Base-by-base conservation (phyloP, 2,113 vertebrate genomes). In the Tapirus terrestris region DNA sequence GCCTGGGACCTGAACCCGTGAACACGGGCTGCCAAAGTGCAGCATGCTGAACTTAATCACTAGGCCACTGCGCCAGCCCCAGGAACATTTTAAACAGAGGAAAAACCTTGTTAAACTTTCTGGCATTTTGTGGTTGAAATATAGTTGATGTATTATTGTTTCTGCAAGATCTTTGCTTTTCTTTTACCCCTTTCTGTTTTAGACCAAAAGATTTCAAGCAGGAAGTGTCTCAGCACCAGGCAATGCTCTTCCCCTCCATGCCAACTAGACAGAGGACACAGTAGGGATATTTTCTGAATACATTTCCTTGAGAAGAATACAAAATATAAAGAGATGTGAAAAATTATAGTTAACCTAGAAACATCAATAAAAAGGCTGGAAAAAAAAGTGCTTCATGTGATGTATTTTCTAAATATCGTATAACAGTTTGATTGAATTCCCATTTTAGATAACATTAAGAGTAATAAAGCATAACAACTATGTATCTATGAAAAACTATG, bases 381-480 rank as follows among this genome's bases (percentile, higher is more conserved):
- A 76, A 33, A 72, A 48, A 60, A 76, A 73, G 4, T 39, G 0
- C 23, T 18, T 11, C 39, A 33, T 53, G 48, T n/a, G 17, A 13
- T 80, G 3, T 51, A 51, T 85, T 85, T 95, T 73, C 51, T 45
- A 77, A 77, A 36, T 70, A 81, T 51, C 43, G 39, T 23, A 16
- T 4, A 53, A 36, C 14, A 36, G 21, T 68, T 70, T 75, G 53
- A 77, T 70, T 75, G 39, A 77, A 8, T 5, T 65, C 31, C 13
- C 76, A 45, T 63, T 81, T 94, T 81, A 61, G 36, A 48, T 81
- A 3, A 3, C 39, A 51, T 81, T 85, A 86, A 89, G 45, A 76
- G 29, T 68, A 73, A 86, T 36, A 17, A 53, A 83, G 43, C n/a
- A 45, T 82, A 88, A 8, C 61, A 76, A 11, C 61, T 76, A 61